Percentiles rank a stretch among this genome's conserved stretches.
Evolutionary conservation across 2,113 vertebrate genomes (phyloP).

Genomic region (Oryzias curvinotus): DNA sequence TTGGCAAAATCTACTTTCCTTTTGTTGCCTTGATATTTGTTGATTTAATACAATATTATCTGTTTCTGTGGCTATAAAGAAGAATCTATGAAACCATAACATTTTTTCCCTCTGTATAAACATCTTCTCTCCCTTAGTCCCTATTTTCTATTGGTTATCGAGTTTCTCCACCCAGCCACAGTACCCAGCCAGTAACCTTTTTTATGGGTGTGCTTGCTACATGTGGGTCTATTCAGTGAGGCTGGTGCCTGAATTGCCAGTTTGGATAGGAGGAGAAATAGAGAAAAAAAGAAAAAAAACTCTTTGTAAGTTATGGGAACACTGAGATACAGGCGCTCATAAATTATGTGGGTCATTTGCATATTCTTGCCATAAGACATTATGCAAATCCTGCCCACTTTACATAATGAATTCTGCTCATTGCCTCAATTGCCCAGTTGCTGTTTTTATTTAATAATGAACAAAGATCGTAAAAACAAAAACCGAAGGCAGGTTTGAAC

Average conservation of each 20-base stretch:
- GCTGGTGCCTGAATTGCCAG: conserved; percentile 67
- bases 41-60: conserved; percentile 71
- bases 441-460: conserved; percentile 81
- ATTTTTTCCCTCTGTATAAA: conserved; percentile 41
- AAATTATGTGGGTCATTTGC: conserved; percentile 97
- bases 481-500: conserved; percentile 54
- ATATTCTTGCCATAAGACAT: conserved; percentile 94
- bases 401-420: conserved; percentile 97
- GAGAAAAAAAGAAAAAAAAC: conserved; percentile 52
- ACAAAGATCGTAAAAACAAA: conserved; percentile 69
- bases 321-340: conserved; percentile 90
- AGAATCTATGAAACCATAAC: conserved; percentile 62
- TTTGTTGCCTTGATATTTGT: conserved; percentile 64
- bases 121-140: conserved; percentile 54
- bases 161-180: conserved; percentile 68
- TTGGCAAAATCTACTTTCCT: conserved; percentile 53
- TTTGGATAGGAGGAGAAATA: conserved; percentile 61
- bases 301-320: conserved; percentile 93
- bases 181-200: conserved; percentile 58
- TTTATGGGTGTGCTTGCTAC: conserved; percentile 71
- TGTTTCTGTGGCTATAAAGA: conserved; percentile 64
- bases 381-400: conserved; percentile 92
- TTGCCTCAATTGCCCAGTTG: conserved; percentile 87
- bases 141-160: conserved; percentile 61
- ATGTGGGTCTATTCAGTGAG: conserved; percentile 59